Evolutionary conservation across 2,797 vertebrate species (phyloP).

Genomic region (Parauchenoglanis ngamensis): DNA sequence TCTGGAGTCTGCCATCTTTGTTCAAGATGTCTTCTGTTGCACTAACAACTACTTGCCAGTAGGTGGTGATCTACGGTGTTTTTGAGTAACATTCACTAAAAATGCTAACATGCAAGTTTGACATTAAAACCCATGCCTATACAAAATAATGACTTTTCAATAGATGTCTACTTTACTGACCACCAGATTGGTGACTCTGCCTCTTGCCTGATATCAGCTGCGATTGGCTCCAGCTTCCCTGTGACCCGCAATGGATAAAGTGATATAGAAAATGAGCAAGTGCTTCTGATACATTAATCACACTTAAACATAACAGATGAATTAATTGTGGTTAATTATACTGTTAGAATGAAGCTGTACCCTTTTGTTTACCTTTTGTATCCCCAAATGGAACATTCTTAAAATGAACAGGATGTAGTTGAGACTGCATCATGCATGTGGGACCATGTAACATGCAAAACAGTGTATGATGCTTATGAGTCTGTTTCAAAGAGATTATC

Average conservation of each 20-base stretch:
- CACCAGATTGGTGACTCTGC: too few relatives aligned
- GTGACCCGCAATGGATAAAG: too few relatives aligned
- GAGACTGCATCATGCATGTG: not conserved
- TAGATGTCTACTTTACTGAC: not conserved
- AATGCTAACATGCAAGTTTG: not conserved
- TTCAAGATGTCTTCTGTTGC: too few relatives aligned
- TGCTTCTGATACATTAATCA: constrained; percentile 37
- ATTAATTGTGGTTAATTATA: constrained; percentile 45
- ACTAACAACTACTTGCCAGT: too few relatives aligned
- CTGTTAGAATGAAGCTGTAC: constrained; percentile 37
- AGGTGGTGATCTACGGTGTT: not conserved
- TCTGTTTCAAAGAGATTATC: not conserved
- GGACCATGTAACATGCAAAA: not conserved
- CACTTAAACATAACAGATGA: constrained; percentile 36
- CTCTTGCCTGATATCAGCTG: too few relatives aligned
- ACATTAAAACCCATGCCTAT: not conserved
- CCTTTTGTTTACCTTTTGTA: constrained; percentile 30
- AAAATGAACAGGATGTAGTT: not conserved
- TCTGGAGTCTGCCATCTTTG: too few relatives aligned
- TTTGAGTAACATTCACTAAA: not conserved
- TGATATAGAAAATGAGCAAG: too few relatives aligned
- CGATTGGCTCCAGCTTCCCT: too few relatives aligned
- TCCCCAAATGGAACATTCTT: constrained; percentile 3
- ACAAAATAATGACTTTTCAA: not conserved
- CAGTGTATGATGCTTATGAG: not conserved